Conservation (phyloP, 1,140 invertebrate species). For the Meloidogyne chitwoodi region DNA sequence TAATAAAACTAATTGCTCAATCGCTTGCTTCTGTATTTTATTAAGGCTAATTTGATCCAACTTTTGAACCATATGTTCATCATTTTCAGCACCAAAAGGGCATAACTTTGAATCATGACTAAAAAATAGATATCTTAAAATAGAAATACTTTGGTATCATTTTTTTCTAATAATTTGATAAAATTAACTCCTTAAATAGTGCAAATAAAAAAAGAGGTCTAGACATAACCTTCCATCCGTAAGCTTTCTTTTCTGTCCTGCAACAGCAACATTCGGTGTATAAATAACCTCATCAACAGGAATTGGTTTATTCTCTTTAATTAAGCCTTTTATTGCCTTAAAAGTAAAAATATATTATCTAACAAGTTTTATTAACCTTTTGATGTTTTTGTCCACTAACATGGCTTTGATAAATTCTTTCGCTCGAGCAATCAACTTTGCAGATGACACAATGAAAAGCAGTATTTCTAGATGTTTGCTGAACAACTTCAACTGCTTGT, state of each 20-base stretch:
- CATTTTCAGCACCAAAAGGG: neutral
- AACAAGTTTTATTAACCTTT: neutral
- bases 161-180: too few species aligned
- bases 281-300: neutral
- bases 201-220: neutral
- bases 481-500: neutral
- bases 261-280: neutral
- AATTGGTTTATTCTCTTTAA: neutral
- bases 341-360: neutral
- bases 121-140: neutral
- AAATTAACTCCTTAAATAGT: too few species aligned
- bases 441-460: slow-evolving; percentile 7
- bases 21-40: neutral
- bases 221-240: neutral
- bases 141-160: too few species aligned
- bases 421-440: neutral
- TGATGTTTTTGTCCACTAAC: slow-evolving; percentile 15
- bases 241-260: neutral
- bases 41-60: neutral
- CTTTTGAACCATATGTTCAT: slow-evolving; percentile 4
- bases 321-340: neutral
- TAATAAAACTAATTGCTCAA: neutral
- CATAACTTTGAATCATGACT: neutral
- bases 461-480: neutral
- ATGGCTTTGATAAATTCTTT: neutral